Percentiles rank a stretch among this genome's conserved stretches.
Evolutionary conservation across 1,140 invertebrate species (phyloP).

Genomic region (Sycophaga agraensis): DNA sequence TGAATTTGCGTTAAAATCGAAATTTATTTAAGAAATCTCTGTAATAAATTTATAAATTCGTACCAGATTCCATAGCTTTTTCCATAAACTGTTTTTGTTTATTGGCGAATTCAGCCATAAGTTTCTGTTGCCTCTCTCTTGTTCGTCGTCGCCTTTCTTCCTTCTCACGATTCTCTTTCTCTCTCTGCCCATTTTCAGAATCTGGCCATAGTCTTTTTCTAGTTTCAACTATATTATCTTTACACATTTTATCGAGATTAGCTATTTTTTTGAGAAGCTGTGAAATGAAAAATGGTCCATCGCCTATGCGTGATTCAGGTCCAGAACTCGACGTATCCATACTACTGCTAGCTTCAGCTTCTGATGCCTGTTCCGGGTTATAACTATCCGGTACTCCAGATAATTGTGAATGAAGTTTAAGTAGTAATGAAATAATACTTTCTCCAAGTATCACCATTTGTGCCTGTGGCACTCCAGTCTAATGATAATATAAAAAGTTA

Average conservation of each 20-base stretch:
- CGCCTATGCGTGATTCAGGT: constrained; percentile 69
- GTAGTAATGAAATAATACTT: constrained; percentile 86
- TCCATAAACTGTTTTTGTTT: constrained; percentile 92
- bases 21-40: too few relatives aligned
- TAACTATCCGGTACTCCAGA: constrained; percentile 81
- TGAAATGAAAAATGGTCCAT: constrained; percentile 84
- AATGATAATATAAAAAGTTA: too few relatives aligned
- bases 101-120: constrained; percentile 91
- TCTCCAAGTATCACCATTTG: constrained; percentile 70
- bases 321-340: constrained; percentile 38
- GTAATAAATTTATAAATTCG: constrained; percentile 1
- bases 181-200: constrained; percentile 72
- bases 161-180: constrained; percentile 72
- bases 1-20: too few relatives aligned
- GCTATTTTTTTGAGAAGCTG: constrained; percentile 74
- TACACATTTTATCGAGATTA: constrained; percentile 69
- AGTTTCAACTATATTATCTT: constrained; percentile 67
- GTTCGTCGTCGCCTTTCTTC: constrained; percentile 81
- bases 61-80: constrained; percentile 72
- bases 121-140: constrained; percentile 83
- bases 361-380: constrained; percentile 61
- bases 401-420: constrained; percentile 91
- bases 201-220: constrained; percentile 77
- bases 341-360: constrained; percentile 43
- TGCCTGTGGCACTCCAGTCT: constrained; percentile 36